Evolutionary conservation across 2,797 vertebrate species (phyloP).

Genomic region (Microchirus variegatus): DNA sequence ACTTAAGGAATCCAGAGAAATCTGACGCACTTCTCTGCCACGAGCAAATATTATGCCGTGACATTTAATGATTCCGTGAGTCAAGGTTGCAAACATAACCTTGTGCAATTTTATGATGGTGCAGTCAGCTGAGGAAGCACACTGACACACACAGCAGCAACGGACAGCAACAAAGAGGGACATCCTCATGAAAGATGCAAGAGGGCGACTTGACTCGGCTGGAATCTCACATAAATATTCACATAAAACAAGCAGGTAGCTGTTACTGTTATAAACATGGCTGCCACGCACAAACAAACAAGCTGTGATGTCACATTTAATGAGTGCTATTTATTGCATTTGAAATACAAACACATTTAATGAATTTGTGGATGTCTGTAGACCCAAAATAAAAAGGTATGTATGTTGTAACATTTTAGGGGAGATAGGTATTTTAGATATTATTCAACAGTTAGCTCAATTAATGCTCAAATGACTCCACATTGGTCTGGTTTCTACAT

Average conservation of each 20-base stretch:
- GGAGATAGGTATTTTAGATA: too few species aligned
- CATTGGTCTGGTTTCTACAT: background rate
- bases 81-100: slow-evolving; percentile 28
- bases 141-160: slow-evolving; percentile 18
- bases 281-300: too few species aligned
- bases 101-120: slow-evolving; percentile 30
- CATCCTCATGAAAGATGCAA: background rate
- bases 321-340: too few species aligned
- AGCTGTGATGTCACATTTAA: too few species aligned
- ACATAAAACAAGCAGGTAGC: background rate
- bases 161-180: slow-evolving; percentile 9
- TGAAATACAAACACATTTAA: too few species aligned
- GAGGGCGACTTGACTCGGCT: too few species aligned
- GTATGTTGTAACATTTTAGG: too few species aligned
- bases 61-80: slow-evolving; percentile 55
- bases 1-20: background rate
- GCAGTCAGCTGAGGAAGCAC: slow-evolving; percentile 26
- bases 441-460: too few species aligned
- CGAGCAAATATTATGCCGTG: slow-evolving; percentile 62
- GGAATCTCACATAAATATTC: background rate
- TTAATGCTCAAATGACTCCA: too few species aligned
- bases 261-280: too few species aligned
- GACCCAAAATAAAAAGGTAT: too few species aligned
- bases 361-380: too few species aligned
- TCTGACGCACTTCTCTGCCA: slow-evolving; percentile 2